Evolutionary conservation across 2,113 vertebrate species (phyloP).

Genomic region (Coreoperca whiteheadi): DNA sequence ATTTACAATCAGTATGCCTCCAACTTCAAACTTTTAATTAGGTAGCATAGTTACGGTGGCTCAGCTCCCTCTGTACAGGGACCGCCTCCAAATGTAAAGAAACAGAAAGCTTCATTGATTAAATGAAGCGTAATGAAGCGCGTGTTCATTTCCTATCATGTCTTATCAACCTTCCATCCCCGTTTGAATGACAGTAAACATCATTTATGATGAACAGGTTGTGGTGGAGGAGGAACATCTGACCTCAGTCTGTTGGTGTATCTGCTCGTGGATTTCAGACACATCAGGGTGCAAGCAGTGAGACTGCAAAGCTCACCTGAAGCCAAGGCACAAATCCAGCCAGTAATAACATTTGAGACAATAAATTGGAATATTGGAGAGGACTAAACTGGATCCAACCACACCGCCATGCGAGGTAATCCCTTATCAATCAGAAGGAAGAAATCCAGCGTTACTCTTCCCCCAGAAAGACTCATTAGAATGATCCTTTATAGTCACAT

Average conservation of each 20-base stretch:
- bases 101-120: conserved; percentile 36
- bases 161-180: conserved; percentile 37
- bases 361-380: conserved; percentile 59
- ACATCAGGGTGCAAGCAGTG: conserved; percentile 50
- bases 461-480: neutral
- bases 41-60: conserved; percentile 50
- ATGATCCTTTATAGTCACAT: too few species aligned
- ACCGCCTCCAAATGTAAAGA: conserved; percentile 34
- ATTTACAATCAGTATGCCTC: conserved; percentile 81
- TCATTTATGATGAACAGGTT: conserved; percentile 37
- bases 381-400: conserved; percentile 51
- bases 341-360: conserved; percentile 44
- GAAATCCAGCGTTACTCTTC: conserved; percentile 21
- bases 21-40: conserved; percentile 84
- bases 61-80: conserved; percentile 21
- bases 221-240: conserved; percentile 21
- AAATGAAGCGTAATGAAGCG: conserved; percentile 40
- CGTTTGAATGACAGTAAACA: conserved; percentile 48
- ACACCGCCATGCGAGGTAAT: conserved; percentile 37
- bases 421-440: conserved; percentile 55
- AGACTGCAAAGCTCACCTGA: conserved; percentile 52
- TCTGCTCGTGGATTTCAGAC: conserved; percentile 35
- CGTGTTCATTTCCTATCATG: conserved; percentile 32
- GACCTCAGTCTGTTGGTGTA: conserved; percentile 13
- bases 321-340: conserved; percentile 54